Evolutionary conservation across 2,797 vertebrate species (phyloP), one percentile per base, ranked within the genome.

Genomic region (Eulemur rubriventer): DNA sequence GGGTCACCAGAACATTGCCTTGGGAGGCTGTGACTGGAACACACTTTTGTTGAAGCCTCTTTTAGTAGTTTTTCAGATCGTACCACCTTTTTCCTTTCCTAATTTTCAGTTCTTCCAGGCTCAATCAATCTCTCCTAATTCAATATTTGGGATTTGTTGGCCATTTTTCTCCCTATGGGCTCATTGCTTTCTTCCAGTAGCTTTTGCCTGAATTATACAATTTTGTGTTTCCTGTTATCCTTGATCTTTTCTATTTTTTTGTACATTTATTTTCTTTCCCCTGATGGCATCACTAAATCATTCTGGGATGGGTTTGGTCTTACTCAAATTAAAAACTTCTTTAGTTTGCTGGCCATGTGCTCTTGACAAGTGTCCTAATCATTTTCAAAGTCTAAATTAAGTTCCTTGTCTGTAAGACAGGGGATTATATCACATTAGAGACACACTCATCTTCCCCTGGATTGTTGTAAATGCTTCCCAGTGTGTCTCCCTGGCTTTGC

Each of bases 141-240:
- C 33, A 48, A 1, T 10, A 1, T 52, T 41, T 33, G 17, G 30
- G 6, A 6, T 72, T 16, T 11, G 0, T 13, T 22, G 3, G 5
- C 12, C 48, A 1, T 57, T 20, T 72, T 78, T 76, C 12, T 41
- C 7, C 7, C 10, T 30, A 20, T 0, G 1, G 28, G 28, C 13
- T 22, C 4, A 18, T 38, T 52, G 13, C 3, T 52, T 35, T 41
- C 9, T 12, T 38, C 33, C 11, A 26, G 10, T 0, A 52, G 20
- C 0, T 83, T 87, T 90, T 57, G 11, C 41, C 43, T 80, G 52
- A 35, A 89, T 43, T 46, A 84, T 46, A 1, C 12, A 7, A 18
- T 17, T 43, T 73, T 38, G 38, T n/a, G 52, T 85, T 69, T 73
- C 59, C 41, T 59, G 8, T 6, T n/a, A n/a, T 73, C 43, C 33